Percentiles rank a stretch among this genome's conserved stretches.
Conservation (phyloP, 2,888 invertebrate genomes). For the Buathra laborator region DNA sequence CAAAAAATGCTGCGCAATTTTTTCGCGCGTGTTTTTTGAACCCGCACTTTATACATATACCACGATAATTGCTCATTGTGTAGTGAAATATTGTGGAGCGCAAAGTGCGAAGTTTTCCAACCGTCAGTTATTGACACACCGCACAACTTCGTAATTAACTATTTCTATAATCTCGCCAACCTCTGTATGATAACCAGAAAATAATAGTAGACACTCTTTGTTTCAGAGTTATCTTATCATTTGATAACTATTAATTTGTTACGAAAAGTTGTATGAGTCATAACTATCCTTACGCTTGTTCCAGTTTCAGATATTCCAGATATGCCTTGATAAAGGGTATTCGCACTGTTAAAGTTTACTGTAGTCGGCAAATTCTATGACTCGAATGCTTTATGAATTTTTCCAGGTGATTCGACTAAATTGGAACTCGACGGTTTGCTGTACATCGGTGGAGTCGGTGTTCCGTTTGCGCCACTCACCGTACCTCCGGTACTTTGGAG, state of each 20-base stretch:
- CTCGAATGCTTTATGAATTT: conserved; percentile 7
- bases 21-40: not conserved
- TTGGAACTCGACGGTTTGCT: conserved; percentile 95
- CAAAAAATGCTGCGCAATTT: conserved; percentile 6
- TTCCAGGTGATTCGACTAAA: conserved; percentile 92
- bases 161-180: not conserved
- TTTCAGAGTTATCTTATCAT: not conserved
- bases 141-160: not conserved
- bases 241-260: not conserved
- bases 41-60: not conserved
- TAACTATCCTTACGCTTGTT: not conserved
- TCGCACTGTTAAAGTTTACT: not conserved
- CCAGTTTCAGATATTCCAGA: not conserved
- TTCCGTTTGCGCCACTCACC: conserved; percentile 91
- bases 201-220: not conserved
- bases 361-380: not conserved
- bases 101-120: not conserved
- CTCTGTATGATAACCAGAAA: not conserved
- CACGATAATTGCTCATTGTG: not conserved
- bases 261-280: not conserved
- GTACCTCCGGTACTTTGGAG: conserved; percentile 96
- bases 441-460: conserved; percentile 95
- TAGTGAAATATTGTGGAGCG: not conserved
- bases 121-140: too few relatives aligned
- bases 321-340: not conserved